Base-by-base conservation (phyloP, 2,797 vertebrate genomes). In the Meda fulgida region DNA sequence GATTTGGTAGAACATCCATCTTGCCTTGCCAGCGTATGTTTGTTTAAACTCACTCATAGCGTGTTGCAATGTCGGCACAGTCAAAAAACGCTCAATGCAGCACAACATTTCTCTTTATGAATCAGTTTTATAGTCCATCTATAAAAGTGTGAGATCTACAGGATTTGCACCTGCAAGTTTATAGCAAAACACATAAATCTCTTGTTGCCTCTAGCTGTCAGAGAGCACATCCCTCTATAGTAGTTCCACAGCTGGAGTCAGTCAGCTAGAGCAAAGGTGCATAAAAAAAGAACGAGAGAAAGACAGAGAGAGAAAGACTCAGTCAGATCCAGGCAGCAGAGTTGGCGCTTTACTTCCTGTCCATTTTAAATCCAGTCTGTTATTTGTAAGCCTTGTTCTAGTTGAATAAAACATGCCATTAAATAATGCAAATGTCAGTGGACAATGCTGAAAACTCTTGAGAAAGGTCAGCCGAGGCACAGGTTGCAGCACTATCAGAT, bases 341-440 rank as follows among this genome's bases (percentile, higher is more conserved):
- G 66, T 63, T 70, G 70, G 18, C 46, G 10, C 60, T 51, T 53
- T 63, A 69, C 78, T 88, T 76, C 80, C 73, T 67, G 72, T 77
- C 69, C 31, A 60, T 72, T 77, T 72, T 78, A 85, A 81, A 83
- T 43, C 75, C 19, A 70, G 77, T 70, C 70, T 85, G 75, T 88
- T 87, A 83, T 89, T 80, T 83, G 86, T 85, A 84, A 86, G 83
- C 79, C 80, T 85, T 88, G 84, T 84, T 87, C 43, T 34, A 40
- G 31, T 76, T 87, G 81, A 86, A 89, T 90, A 81, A 90, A 89
- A 84, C 76, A 90, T 88, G 71, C 38, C 83, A 84, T 82, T 90
- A 84, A 90, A 90, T 90, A 90, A 90, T 90, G 88, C 81, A 89
- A 88, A 90, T 87, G 78, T 84, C 87, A 87, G 48, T 40, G 79